phyloP scores from a whole-genome alignment of 2,797 vertebrate species.

The Arctocebus calabarensis region DNA sequence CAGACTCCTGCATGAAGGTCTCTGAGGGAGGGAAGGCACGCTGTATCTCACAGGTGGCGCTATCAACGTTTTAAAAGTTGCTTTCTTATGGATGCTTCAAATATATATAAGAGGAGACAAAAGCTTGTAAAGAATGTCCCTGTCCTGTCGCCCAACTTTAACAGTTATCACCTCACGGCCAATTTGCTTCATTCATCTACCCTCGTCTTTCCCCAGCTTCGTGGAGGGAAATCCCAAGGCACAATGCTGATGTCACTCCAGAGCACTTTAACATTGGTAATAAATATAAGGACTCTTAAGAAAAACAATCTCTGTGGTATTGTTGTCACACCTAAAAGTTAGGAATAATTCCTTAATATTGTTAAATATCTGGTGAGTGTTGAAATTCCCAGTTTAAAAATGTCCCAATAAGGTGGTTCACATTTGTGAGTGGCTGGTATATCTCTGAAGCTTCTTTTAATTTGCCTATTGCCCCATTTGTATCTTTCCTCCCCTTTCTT shows the following conservation, averaged over 20 bases:
- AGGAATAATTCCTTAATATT: background rate
- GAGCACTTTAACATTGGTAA: background rate
- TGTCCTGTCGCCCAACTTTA: background rate
- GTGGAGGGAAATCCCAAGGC: background rate
- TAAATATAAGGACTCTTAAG: background rate
- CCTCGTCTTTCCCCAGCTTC: background rate
- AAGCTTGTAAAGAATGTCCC: fast-evolving
- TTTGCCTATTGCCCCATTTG: background rate
- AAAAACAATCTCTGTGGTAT: background rate
- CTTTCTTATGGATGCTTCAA: background rate
- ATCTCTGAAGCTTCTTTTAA: background rate
- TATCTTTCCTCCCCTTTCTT: background rate
- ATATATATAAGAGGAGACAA: background rate
- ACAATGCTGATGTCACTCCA: background rate
- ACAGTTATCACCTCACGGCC: fast-evolving
- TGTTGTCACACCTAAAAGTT: background rate
- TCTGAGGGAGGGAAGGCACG: background rate
- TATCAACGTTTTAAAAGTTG: background rate
- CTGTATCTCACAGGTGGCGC: background rate
- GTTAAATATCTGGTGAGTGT: background rate
- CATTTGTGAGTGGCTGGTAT: too few species aligned
- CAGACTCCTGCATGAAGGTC: background rate
- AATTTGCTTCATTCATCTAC: fast-evolving
- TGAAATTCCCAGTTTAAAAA: background rate
- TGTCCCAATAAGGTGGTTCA: background rate